phyloP scores from a whole-genome alignment of 2,113 vertebrate species.

The Sylvilagus bachmani region DNA sequence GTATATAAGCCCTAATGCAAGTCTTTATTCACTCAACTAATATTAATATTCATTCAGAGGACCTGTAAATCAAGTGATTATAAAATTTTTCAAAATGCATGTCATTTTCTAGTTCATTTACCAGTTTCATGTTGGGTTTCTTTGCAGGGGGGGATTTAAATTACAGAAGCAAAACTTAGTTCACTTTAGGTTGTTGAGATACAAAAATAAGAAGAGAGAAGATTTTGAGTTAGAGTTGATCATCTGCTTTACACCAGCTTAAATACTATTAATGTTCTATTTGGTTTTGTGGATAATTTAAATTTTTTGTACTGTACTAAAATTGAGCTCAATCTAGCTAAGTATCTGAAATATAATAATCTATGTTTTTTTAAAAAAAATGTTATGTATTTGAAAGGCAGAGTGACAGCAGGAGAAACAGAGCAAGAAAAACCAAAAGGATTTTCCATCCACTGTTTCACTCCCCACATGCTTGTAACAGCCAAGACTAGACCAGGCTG shows the following conservation, averaged over 20 bases:
- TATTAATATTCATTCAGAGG: slow-evolving; percentile 41
- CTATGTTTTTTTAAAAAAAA: background rate
- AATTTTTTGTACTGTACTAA: slow-evolving; percentile 29
- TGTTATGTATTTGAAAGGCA: too few species aligned
- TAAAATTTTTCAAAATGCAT: slow-evolving; percentile 48
- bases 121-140: background rate
- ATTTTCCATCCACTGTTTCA: too few species aligned
- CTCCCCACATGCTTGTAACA: too few species aligned
- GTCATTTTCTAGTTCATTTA: slow-evolving; percentile 54
- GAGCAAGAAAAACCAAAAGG: too few species aligned
- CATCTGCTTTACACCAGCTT: slow-evolving; percentile 19
- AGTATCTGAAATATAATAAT: slow-evolving; percentile 21
- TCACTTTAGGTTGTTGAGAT: slow-evolving; percentile 50
- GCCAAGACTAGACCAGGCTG: too few species aligned
- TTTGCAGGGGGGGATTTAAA: too few species aligned
- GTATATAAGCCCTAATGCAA: slow-evolving; percentile 5
- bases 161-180: slow-evolving; percentile 32
- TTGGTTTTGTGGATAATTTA: slow-evolving; percentile 36
- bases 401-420: too few species aligned
- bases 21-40: slow-evolving; percentile 26
- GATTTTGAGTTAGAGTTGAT: background rate
- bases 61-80: slow-evolving; percentile 26
- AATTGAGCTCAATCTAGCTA: background rate
- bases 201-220: slow-evolving; percentile 17
- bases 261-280: slow-evolving; percentile 8